These are phyloP conservation scores for Myiozetetes cayanensis DNA, from an alignment of 2,113 vertebrate genomes.

Conservation along the genomic window DNA sequence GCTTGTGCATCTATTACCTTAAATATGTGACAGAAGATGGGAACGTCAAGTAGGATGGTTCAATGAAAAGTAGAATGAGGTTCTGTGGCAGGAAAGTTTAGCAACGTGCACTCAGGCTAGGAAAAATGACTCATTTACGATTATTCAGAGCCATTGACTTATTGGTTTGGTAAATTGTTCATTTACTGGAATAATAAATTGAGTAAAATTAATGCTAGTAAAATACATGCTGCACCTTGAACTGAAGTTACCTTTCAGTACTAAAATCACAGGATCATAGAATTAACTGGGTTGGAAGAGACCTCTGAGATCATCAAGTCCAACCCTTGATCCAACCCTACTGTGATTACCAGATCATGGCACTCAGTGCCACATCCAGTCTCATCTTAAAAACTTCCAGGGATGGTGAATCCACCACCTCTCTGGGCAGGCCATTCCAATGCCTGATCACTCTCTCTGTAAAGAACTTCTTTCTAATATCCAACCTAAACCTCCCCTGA, in stretches of 20 bases:
- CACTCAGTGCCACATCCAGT: too few species aligned
- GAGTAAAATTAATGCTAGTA: background rate
- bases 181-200: background rate
- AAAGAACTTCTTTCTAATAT: too few species aligned
- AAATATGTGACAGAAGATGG: background rate
- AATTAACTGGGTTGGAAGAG: too few species aligned
- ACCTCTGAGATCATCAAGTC: too few species aligned
- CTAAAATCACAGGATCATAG: background rate
- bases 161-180: background rate
- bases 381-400: too few species aligned
- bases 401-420: too few species aligned
- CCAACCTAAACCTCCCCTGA: too few species aligned
- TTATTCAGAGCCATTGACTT: background rate
- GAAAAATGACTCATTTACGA: background rate
- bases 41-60: background rate
- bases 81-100: background rate
- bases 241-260: background rate
- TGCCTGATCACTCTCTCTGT: too few species aligned
- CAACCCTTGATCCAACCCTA: too few species aligned
- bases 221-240: background rate
- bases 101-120: rapidly evolving
- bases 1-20: background rate
- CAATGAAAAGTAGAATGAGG: background rate
- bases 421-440: too few species aligned
- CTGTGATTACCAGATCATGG: too few species aligned